Conservation (phyloP, 2,113 vertebrate species). For the Melospiza melodia region DNA sequence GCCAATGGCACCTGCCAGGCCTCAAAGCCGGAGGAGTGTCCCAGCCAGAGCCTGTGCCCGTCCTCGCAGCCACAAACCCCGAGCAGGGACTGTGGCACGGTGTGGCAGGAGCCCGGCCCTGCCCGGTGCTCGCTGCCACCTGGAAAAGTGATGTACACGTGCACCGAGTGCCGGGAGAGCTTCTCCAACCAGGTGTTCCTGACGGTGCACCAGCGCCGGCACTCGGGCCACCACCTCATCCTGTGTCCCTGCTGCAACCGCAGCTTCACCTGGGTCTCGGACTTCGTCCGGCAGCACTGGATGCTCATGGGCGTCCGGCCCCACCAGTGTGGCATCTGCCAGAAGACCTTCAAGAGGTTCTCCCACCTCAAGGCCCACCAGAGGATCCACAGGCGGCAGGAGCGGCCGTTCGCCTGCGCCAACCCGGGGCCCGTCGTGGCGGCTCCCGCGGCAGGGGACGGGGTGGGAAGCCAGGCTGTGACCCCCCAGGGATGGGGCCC, state of each 20-base stretch:
- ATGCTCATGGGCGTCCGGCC: background rate
- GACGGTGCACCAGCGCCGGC: background rate
- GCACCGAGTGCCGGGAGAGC: background rate
- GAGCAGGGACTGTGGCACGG: rapidly evolving
- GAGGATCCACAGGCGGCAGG: background rate
- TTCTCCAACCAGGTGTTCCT: constrained; percentile 43
- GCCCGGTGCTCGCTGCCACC: rapidly evolving
- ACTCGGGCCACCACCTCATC: background rate
- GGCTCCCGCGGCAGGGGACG: rapidly evolving
- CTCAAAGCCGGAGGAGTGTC: background rate
- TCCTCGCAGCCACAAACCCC: background rate
- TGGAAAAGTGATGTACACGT: background rate
- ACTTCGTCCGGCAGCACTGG: background rate
- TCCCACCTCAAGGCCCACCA: background rate
- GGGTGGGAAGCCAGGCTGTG: background rate
- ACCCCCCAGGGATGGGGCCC: rapidly evolving
- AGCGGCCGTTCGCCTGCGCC: rapidly evolving
- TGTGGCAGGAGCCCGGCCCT: background rate
- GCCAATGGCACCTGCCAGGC: background rate
- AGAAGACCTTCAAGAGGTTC: background rate
- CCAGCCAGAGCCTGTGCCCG: background rate
- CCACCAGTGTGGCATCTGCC: background rate
- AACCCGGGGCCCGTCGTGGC: rapidly evolving
- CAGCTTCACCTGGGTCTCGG: background rate
- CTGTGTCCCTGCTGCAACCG: constrained; percentile 21